These are phyloP conservation scores for Villa cingulata DNA, from an alignment of 2,888 invertebrate species.

Conservation along the genomic window DNA sequence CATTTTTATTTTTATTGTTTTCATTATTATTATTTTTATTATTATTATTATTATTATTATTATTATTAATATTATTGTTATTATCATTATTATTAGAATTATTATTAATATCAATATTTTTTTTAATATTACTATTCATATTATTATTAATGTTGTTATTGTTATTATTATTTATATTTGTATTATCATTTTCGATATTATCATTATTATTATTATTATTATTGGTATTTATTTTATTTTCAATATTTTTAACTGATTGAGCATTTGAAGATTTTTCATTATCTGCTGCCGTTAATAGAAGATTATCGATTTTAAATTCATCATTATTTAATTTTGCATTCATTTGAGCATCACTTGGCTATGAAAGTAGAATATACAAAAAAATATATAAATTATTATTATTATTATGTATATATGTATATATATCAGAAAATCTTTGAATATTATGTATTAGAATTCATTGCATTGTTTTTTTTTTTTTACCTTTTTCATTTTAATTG, in stretches of 20 bases:
- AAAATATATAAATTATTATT: too few relatives aligned
- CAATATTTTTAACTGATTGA: neutral
- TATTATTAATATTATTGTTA: neutral
- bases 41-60: neutral
- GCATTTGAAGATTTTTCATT: neutral
- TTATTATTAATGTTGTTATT: too few relatives aligned
- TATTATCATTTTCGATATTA: too few relatives aligned
- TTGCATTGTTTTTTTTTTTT: neutral
- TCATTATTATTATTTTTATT: neutral
- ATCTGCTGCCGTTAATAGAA: neutral
- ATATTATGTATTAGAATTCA: too few relatives aligned
- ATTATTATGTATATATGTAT: too few relatives aligned
- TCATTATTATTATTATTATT: neutral
- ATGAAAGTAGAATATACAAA: neutral
- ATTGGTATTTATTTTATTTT: neutral
- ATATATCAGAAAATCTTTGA: too few relatives aligned
- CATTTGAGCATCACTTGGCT: neutral
- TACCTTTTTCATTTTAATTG: neutral
- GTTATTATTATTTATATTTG: too few relatives aligned
- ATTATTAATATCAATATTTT: too few relatives aligned
- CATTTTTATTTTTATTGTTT: neutral
- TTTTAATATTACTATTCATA: too few relatives aligned
- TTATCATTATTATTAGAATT: neutral
- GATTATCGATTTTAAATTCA: neutral
- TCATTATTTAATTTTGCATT: neutral